phyloP scores from a whole-genome alignment of 2,113 vertebrate species.

The Glaucomys volans region DNA sequence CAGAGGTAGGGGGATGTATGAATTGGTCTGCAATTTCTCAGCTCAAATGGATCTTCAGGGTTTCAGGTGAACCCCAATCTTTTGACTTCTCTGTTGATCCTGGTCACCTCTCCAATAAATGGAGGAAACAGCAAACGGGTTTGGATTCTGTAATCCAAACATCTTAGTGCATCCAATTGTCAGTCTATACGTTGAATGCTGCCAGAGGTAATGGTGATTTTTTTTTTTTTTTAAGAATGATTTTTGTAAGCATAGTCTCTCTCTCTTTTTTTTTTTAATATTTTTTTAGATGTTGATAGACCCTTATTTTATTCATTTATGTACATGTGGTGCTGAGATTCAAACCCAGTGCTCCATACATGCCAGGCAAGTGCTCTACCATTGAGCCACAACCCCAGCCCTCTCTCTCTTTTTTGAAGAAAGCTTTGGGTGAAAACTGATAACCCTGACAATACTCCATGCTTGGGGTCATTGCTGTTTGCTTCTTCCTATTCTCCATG shows the following conservation, averaged over 20 bases:
- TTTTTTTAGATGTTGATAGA: no score
- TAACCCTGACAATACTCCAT: neutral
- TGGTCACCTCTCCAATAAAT: neutral
- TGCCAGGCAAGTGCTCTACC: no score
- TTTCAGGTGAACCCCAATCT: neutral
- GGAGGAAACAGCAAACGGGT: neutral
- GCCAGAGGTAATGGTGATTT: neutral
- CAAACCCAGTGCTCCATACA: no score
- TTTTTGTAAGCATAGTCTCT: neutral
- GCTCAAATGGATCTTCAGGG: neutral
- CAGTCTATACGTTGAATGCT: neutral
- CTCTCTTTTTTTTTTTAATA: no score
- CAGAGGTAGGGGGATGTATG: neutral
- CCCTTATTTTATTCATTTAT: no score
- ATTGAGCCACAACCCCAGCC: no score
- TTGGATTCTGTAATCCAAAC: neutral
- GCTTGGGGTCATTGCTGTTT: neutral
- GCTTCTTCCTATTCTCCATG: neutral
- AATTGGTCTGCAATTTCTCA: neutral
- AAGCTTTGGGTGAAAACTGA: neutral
- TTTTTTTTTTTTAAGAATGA: neutral
- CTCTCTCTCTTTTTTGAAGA: neutral
- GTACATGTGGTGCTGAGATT: no score
- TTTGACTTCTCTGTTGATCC: neutral
- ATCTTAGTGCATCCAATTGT: neutral